phyloP scores from a whole-genome alignment of 2,113 vertebrate genomes.

The pig (Sus scrofa) region DNA sequence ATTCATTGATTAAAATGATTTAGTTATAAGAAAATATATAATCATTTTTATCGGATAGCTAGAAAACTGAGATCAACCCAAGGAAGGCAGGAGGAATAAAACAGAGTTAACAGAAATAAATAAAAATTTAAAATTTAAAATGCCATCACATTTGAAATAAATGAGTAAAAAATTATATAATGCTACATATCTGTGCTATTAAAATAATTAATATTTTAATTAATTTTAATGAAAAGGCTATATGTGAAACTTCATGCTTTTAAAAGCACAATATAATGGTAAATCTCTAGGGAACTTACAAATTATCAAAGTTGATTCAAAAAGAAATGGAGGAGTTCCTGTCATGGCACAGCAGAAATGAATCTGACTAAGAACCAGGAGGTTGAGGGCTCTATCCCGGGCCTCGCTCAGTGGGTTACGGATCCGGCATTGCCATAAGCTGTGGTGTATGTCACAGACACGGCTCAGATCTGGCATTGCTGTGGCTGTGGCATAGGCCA shows the following conservation, averaged over 20 bases:
- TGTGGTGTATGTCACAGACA: no score
- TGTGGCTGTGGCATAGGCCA: no score
- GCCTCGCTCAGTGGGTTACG: no score
- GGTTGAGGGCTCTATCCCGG: no score
- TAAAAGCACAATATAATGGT: constrained; percentile 2
- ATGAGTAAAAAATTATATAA: background rate
- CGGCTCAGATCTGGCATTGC: no score
- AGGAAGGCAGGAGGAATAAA: background rate
- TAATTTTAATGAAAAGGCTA: background rate
- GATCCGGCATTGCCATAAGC: no score
- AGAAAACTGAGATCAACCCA: constrained; percentile 31
- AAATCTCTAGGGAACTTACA: background rate
- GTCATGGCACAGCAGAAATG: no score
- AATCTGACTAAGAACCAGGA: no score
- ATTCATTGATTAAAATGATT: background rate
- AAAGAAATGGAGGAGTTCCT: constrained; percentile 8
- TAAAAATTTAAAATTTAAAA: background rate
- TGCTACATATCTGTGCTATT: background rate
- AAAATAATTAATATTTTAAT: background rate
- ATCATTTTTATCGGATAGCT: background rate
- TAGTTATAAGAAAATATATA: background rate
- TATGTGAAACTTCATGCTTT: constrained; percentile 24
- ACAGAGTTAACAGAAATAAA: background rate
- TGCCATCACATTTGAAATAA: background rate
- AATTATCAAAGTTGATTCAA: background rate